Evolutionary conservation across 2,797 vertebrate species (phyloP), one percentile per base, ranked within the genome.

Genomic region (Catharus ustulatus): DNA sequence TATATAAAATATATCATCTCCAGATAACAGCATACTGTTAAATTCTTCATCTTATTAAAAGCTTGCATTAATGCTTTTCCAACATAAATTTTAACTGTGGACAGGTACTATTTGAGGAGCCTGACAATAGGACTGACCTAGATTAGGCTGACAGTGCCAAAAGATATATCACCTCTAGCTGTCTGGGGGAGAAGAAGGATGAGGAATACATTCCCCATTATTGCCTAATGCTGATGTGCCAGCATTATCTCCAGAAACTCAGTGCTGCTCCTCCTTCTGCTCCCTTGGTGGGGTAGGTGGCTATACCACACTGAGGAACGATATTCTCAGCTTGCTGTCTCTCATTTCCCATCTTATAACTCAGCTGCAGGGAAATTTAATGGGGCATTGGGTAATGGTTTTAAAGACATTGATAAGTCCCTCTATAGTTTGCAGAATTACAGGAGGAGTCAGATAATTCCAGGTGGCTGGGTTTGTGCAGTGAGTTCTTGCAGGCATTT

Each of bases 11-110:
- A 98, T 98, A 98, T 98, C 98, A 98, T 98, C 96, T 95, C 83
- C 92, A 97, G 98, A 98, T 98, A 98, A 97, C 97, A 96, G 97
- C 96, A 97, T 97, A 98, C 97, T 97, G 98, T 97, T 97, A 98
- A 98, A 97, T 98, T 98, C 98, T 98, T 98, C 98, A 98, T 98
- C 97, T 98, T 98, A 98, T 98, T 98, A 98, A 98, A 96, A 98
- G 98, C 97, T 98, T 98, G 95, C 97, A 97, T 98, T 98, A 98
- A 98, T 97, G 97, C 97, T 98, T 98, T 97, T 98, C 97, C 94
- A 96, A 97, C 97, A 98, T 98, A 98, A 98, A 98, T 98, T 98
- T 97, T 95, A 96, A 95, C 95, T 68, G 76, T 63, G 97, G 98
- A 98, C 98, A 98, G 98, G 97, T 98, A 97, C 96, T 97, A 97